Evolutionary conservation across 2,797 vertebrate species (phyloP), one percentile per base, ranked within the genome.

Genomic region (Gymnopithys bicolor): DNA sequence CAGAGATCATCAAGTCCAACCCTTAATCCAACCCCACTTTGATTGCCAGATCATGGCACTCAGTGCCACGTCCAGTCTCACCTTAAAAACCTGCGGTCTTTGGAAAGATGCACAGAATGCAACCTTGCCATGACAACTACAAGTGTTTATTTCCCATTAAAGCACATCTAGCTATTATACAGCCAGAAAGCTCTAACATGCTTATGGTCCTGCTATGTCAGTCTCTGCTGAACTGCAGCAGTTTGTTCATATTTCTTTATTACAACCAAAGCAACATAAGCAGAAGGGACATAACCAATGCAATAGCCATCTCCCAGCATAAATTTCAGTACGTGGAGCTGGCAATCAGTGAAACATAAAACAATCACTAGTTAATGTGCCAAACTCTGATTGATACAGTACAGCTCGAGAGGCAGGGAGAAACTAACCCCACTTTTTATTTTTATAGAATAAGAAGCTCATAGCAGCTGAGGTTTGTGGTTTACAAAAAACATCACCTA

Each of bases 401-500:
- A 52, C 45, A 67, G 84, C 69, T 94, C 52, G 76, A 69, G 45
- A 87, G 48, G 73, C 84, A 45, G 37, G 74, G 63, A 16, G 89
- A 81, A 87, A 60, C 49, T 35, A 80, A 53, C 37, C 37, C 37
- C 37, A 37, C n/a, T 68, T 67, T 90, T 75, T 59, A 39, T 60
- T 95, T 87, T 69, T 25, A 51, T 64, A 33, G 16, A 88, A 66
- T 2, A 5, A 62, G 73, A 84, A 67, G 77, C 43, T 79, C 24
- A 28, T 22, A 81, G 78, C 86, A 94, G 83, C 88, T 91, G 94
- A 87, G 51, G 55, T 68, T 76, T 66, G 75, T 75, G 69, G 60
- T n/a, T 19, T 76, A 53, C 9, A 7, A 84, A 60, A 79, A 39
- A 88, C 77, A 51, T 25, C 67, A 70, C 49, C 60, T 78, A 70